Conservation (phyloP, 2,888 invertebrate genomes). For the Cerceris ruficornis region DNA sequence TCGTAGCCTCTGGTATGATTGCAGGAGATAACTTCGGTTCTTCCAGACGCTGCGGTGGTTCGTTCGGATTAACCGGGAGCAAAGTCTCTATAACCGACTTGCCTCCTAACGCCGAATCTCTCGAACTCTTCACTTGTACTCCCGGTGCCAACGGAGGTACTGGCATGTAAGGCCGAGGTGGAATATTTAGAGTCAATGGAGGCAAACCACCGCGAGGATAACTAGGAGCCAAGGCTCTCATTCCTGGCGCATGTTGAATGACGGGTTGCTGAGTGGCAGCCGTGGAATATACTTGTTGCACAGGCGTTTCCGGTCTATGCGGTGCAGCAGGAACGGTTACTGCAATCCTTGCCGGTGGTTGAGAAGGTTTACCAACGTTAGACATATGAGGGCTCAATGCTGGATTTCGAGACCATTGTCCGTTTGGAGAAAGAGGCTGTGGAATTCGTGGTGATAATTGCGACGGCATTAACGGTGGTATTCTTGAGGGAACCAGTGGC, state of each 20-base stretch:
- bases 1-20: constrained; percentile 75
- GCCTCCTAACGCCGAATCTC: constrained; percentile 66
- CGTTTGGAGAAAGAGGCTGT: constrained; percentile 77
- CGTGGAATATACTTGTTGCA: constrained; percentile 78
- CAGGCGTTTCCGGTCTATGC: constrained; percentile 73
- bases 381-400: constrained; percentile 68
- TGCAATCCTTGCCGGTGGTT: constrained; percentile 73
- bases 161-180: constrained; percentile 78
- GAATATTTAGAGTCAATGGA: constrained; percentile 77
- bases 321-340: constrained; percentile 77
- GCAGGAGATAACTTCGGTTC: constrained; percentile 79
- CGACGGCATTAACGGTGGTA: constrained; percentile 71
- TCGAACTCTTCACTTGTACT: constrained; percentile 71
- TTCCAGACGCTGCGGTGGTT: constrained; percentile 72
- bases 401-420: constrained; percentile 76
- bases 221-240: constrained; percentile 77
- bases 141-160: constrained; percentile 72
- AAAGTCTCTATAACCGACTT: constrained; percentile 79
- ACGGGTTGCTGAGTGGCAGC: constrained; percentile 79
- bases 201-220: constrained; percentile 79
- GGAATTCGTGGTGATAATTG: constrained; percentile 71
- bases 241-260: constrained; percentile 79
- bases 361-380: constrained; percentile 65
- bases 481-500: constrained; percentile 74
- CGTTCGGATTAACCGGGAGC: constrained; percentile 74